These are phyloP conservation scores for Atta cephalotes DNA, from an alignment of 1,140 invertebrate species.

Conservation along the genomic window DNA sequence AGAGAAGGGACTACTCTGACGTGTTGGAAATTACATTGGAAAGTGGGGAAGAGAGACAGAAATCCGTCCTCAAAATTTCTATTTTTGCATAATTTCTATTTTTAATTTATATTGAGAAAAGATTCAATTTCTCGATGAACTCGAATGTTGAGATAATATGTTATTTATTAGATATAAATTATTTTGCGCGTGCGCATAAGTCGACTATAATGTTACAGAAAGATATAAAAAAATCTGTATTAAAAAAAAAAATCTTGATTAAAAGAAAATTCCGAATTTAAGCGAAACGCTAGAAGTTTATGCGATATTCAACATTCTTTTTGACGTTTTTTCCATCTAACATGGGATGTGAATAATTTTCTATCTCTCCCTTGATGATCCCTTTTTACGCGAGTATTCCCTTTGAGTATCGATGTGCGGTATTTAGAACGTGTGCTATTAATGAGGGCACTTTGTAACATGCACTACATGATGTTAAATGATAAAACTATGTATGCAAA, in stretches of 20 bases:
- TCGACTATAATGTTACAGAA: not conserved
- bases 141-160: not conserved
- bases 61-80: not conserved
- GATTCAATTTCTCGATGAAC: not conserved
- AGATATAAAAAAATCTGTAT: not conserved
- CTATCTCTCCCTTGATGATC: slow-evolving; percentile 12
- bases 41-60: slow-evolving; percentile 10
- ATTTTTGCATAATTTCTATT: not conserved
- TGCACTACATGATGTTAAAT: slow-evolving; percentile 41
- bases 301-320: slow-evolving; percentile 10
- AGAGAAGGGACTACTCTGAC: slow-evolving; percentile 49
- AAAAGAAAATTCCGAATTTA: not conserved
- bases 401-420: slow-evolving; percentile 57
- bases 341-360: slow-evolving; percentile 43
- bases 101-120: not conserved
- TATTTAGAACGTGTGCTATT: slow-evolving; percentile 56
- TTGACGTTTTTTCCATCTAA: not conserved
- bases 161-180: not conserved
- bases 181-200: not conserved
- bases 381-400: slow-evolving; percentile 29
- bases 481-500: slow-evolving; percentile 45
- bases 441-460: slow-evolving; percentile 56
- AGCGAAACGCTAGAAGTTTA: not conserved
- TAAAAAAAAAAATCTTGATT: too few species aligned
- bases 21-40: slow-evolving; percentile 40